phyloP scores from a whole-genome alignment of 2,888 invertebrate genomes.

The Coenonympha glycerion region DNA sequence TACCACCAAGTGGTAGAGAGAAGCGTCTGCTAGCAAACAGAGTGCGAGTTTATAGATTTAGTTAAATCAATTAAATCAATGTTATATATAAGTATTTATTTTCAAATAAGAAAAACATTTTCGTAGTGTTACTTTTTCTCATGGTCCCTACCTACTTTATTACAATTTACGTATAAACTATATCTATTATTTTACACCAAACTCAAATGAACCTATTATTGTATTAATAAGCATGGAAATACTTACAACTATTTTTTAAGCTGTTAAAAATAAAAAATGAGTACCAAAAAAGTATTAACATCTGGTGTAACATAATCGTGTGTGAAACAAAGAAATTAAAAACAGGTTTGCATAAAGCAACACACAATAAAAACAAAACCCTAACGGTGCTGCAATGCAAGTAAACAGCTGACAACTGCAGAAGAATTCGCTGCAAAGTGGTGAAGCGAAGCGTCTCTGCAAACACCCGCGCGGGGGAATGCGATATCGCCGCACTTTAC shows the following conservation, averaged over 20 bases:
- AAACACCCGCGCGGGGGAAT: conserved; percentile 16
- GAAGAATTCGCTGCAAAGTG: conserved; percentile 21
- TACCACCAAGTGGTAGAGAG: conserved; percentile 47
- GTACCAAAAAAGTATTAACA: not conserved
- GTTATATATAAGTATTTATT: not conserved
- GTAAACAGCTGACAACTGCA: conserved; percentile 25
- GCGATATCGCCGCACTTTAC: conserved; percentile 13
- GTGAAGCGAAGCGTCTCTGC: conserved; percentile 22
- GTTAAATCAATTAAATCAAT: not conserved
- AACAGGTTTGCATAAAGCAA: conserved; percentile 1
- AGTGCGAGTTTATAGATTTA: conserved; percentile 25
- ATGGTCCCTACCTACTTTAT: too few relatives aligned
- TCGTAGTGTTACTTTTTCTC: too few relatives aligned
- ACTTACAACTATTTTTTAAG: too few relatives aligned
- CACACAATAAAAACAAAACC: conserved; percentile 16
- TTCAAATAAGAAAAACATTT: too few relatives aligned
- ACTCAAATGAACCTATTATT: too few relatives aligned
- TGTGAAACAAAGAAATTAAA: conserved; percentile 5
- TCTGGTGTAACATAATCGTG: not conserved
- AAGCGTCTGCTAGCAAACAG: conserved; percentile 40
- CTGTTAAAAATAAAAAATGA: not conserved
- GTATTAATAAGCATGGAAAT: too few relatives aligned
- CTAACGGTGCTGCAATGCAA: conserved; percentile 7
- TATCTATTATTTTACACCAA: too few relatives aligned
- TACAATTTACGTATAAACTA: too few relatives aligned